phyloP scores from a whole-genome alignment of 2,888 invertebrate genomes.

The Philhelius pedissequus region DNA sequence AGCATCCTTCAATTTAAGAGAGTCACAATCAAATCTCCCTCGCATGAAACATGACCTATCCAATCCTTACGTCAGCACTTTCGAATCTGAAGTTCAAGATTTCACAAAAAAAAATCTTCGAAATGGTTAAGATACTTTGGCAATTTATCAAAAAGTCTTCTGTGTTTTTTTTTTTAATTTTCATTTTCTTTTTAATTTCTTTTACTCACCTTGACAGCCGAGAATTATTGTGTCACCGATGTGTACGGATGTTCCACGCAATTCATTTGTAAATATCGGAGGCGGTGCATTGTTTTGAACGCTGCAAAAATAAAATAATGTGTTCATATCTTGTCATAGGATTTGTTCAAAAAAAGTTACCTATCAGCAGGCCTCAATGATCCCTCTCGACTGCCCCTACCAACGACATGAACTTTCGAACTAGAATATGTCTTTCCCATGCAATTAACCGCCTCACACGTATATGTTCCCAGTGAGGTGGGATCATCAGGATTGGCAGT shows the following conservation, averaged over 20 bases:
- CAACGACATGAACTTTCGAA: constrained; percentile 90
- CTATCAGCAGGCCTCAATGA: constrained; percentile 85
- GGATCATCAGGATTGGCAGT: constrained; percentile 92
- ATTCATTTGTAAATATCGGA: constrained; percentile 88
- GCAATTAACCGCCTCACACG: constrained; percentile 92
- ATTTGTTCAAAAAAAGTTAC: constrained; percentile 75
- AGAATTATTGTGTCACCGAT: constrained; percentile 88
- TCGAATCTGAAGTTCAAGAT: constrained; percentile 61
- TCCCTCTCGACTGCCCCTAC: constrained; percentile 85
- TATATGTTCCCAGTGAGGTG: constrained; percentile 91
- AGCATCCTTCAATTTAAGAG: background rate
- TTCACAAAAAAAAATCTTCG: background rate
- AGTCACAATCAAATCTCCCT: background rate
- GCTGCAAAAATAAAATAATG: constrained; percentile 68
- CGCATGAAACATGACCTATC: constrained; percentile 52
- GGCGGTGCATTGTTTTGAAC: constrained; percentile 80
- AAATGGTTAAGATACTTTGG: constrained; percentile 69
- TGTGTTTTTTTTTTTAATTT: too few relatives aligned
- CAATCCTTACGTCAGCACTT: constrained; percentile 47
- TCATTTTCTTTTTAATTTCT: background rate
- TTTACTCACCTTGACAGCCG: constrained; percentile 84
- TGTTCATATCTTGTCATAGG: background rate
- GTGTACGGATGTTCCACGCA: constrained; percentile 87
- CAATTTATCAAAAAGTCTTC: constrained; percentile 71
- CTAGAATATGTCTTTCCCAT: constrained; percentile 92